phyloP scores from a whole-genome alignment of 2,113 vertebrate species.

The Mellivora capensis region DNA sequence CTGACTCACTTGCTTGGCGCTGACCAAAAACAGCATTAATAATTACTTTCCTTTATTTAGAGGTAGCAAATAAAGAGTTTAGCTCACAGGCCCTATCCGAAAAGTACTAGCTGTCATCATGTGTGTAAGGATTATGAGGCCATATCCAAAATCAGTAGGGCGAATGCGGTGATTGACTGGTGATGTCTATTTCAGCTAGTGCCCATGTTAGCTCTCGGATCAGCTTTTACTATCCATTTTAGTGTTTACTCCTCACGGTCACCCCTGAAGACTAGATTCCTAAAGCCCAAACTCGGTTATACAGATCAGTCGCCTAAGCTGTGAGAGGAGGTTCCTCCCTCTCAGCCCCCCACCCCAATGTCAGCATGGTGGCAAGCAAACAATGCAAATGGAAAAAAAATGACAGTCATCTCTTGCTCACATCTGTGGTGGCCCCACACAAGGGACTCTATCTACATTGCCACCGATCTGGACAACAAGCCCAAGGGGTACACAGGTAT shows the following conservation, averaged over 20 bases:
- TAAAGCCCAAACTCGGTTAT: neutral
- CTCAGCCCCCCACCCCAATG: neutral
- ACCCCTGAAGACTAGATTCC: neutral
- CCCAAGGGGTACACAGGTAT: neutral
- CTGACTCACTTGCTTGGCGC: neutral
- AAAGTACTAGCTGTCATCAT: neutral
- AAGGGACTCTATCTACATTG: neutral
- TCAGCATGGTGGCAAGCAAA: neutral
- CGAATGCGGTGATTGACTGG: neutral
- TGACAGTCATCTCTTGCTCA: neutral
- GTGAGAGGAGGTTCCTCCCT: neutral
- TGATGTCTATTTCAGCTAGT: neutral
- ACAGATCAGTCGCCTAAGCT: neutral
- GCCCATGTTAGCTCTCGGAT: too few relatives aligned
- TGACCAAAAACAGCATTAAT: neutral
- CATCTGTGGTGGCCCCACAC: neutral
- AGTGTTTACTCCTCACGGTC: neutral
- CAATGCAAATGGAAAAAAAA: too few relatives aligned
- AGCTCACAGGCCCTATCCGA: neutral
- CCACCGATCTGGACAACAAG: neutral
- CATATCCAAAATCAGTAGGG: neutral
- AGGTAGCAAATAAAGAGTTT: neutral
- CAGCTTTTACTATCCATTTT: neutral
- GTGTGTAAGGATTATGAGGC: neutral
- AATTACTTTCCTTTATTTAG: conserved; percentile 20